phyloP scores from a whole-genome alignment of 2,797 vertebrate species.

The Thamnophis elegans region DNA sequence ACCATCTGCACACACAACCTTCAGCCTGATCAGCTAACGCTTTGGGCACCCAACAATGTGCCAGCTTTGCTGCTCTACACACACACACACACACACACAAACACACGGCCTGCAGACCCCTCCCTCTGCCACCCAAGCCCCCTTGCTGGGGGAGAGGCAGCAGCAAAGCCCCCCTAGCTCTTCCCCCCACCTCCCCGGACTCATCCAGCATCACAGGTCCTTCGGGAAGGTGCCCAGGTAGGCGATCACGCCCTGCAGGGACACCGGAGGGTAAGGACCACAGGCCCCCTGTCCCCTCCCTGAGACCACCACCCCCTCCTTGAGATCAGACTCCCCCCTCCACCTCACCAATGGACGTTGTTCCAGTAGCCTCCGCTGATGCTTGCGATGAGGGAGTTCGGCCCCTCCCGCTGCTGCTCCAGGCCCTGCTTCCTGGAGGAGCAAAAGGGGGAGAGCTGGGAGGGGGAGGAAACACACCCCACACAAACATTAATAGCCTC shows the following conservation, averaged over 20 bases:
- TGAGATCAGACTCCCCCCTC: neutral
- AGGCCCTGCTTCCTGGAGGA: slow-evolving; percentile 73
- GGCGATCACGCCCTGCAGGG: slow-evolving; percentile 84
- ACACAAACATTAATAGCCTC: too few relatives aligned
- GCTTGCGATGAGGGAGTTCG: slow-evolving; percentile 68
- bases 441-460: neutral
- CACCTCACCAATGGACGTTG: slow-evolving; percentile 71
- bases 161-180: neutral
- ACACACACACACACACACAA: too few relatives aligned
- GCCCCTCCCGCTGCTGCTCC: slow-evolving; percentile 66
- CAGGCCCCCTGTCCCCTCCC: neutral
- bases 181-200: neutral
- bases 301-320: too few relatives aligned
- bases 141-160: neutral
- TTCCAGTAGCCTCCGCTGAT: slow-evolving; percentile 56
- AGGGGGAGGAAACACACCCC: too few relatives aligned
- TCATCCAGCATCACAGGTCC: slow-evolving; percentile 92
- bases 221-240: slow-evolving; percentile 92
- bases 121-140: neutral
- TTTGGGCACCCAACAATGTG: neutral
- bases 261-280: neutral
- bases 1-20: neutral
- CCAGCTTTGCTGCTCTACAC: neutral
- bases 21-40: neutral
- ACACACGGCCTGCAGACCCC: too few relatives aligned